Base-by-base conservation (phyloP, 1,140 invertebrate genomes). In the Tigriopus japonicus region DNA sequence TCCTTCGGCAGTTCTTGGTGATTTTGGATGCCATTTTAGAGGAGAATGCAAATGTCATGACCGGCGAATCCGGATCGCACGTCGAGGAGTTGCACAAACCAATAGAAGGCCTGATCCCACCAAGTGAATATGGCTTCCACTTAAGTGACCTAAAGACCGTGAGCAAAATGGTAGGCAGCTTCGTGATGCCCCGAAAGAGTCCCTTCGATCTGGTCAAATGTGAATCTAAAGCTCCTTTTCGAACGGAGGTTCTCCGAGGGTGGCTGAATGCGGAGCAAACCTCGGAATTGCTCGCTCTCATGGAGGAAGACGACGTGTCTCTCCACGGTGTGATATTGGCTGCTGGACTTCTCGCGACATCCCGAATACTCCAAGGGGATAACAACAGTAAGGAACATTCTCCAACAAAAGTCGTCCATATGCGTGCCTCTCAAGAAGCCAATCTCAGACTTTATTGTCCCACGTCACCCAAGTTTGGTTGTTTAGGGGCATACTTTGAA, bases 381-480 rank as follows among this genome's bases (percentile, higher is more conserved):
- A 6, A 6, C 17, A 7, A 28, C 10, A 14, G 6, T 14, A 21
- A 21, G 21, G 45, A 49, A 15, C 21, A 15, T 2, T 6, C 21
- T 12, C 45, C 45, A 17, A 6, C n/a, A 21, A 28, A 54, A 28
- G 24, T 10, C 5, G 17, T 41, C 55, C 49, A 28, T 19, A n/a
- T 58, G 17, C 13, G 41, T 6, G 55, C 41, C 12, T 19, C 55
- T 17, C 35, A 58, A 17, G 55, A 58, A 42, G 23, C 41, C 23
- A 54, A 58, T 58, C 55, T 58, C 28, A 23, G 55, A 42, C 40
- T 41, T 3, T 58, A 41, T 23, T 58, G 55, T n/a, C 35, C 55
- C 1, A 40, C 55, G 5, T 28, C 23, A 3, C n/a, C 55, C 17
- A 58, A 40, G 42, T 58, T 6, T 10, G 55, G 55, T 13, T 58